Conservation (phyloP, 2,888 invertebrate species). For the Leuctra nigra region DNA sequence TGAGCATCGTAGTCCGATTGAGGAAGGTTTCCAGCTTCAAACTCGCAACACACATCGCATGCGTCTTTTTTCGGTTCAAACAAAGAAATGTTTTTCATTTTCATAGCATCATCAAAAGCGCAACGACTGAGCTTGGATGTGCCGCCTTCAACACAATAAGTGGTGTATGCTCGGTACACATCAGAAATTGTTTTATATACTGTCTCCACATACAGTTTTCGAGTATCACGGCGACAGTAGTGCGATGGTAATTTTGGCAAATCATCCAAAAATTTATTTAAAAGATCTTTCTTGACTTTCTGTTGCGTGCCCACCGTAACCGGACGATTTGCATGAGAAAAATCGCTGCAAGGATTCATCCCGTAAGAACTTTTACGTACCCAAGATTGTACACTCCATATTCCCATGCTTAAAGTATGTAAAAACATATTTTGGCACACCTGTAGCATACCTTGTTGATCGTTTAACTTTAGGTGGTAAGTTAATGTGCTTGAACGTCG, state of each 20-base stretch:
- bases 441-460: background rate
- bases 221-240: slow-evolving; percentile 26
- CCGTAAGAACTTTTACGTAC: background rate
- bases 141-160: slow-evolving; percentile 22
- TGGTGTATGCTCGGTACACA: slow-evolving; percentile 20
- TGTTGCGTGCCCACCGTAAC: background rate
- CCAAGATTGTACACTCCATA: slow-evolving; percentile 13
- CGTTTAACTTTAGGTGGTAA: background rate
- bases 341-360: background rate
- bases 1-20: slow-evolving; percentile 25
- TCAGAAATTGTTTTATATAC: slow-evolving; percentile 25
- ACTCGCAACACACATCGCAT: slow-evolving; percentile 27
- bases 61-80: slow-evolving; percentile 29
- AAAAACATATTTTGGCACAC: slow-evolving; percentile 24
- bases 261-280: slow-evolving; percentile 22
- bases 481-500: background rate
- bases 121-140: slow-evolving; percentile 22
- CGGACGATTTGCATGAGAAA: background rate
- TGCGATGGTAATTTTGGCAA: slow-evolving; percentile 29
- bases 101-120: slow-evolving; percentile 24
- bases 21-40: slow-evolving; percentile 21
- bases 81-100: slow-evolving; percentile 26
- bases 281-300: slow-evolving; percentile 2
- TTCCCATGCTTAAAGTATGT: slow-evolving; percentile 19
- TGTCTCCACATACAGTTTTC: slow-evolving; percentile 29